Conservation (phyloP, 2,888 invertebrate genomes). For the Lymantria dispar region DNA sequence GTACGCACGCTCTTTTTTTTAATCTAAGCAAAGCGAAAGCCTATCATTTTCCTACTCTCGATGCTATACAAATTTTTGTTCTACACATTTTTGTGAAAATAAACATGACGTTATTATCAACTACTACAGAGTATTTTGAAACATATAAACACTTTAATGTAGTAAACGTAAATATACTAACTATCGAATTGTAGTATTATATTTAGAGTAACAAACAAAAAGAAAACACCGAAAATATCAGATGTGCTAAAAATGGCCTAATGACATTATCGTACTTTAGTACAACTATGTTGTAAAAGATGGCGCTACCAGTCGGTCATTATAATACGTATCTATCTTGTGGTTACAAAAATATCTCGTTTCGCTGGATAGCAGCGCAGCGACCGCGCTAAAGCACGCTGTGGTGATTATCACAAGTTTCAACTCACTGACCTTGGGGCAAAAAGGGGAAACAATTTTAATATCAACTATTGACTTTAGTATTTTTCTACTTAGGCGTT, state of each 20-base stretch:
- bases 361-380: conserved; percentile 52
- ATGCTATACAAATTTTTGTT: no score
- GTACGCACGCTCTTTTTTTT: no score
- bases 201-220: not conserved
- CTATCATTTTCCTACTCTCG: no score
- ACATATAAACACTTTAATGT: no score
- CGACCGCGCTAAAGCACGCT: conserved; percentile 42
- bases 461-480: conserved; percentile 61
- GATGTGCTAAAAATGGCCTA: not conserved
- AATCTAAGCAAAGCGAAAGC: no score
- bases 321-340: conserved; percentile 22
- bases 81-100: no score
- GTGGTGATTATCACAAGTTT: conserved; percentile 60
- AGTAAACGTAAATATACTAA: no score
- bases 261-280: conserved; percentile 10
- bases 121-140: no score
- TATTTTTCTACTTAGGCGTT: conserved; percentile 61
- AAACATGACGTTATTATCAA: no score
- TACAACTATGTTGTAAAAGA: conserved; percentile 40
- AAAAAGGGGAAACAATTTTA: conserved; percentile 74
- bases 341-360: conserved; percentile 56
- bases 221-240: not conserved
- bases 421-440: conserved; percentile 76
- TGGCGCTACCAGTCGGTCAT: conserved; percentile 47
- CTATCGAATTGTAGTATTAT: no score